A percentile compares a stretch with the other conserved stretches of the same genome.
phyloP scores from a whole-genome alignment of 1,140 invertebrate species.

The Bombus breviceps region DNA sequence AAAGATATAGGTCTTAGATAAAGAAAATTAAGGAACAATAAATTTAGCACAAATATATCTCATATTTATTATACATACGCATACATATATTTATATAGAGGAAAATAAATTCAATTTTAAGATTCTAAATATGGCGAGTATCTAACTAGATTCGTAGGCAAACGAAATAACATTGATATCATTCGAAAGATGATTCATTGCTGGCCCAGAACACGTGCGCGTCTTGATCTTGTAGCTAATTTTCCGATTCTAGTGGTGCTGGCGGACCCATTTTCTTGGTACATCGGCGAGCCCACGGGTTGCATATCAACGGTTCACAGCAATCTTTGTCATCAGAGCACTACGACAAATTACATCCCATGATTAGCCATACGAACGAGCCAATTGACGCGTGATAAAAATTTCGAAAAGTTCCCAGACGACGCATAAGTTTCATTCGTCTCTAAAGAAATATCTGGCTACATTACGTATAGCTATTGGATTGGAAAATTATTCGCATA shows the following conservation, averaged over 20 bases:
- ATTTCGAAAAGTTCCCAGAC: conserved; percentile 3
- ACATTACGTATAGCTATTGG: not conserved
- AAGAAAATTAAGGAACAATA: too few species aligned
- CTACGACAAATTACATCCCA: conserved; percentile 26
- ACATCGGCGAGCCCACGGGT: conserved; percentile 51
- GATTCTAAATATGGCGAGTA: not conserved
- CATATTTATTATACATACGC: not conserved
- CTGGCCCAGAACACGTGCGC: not conserved
- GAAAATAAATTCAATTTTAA: not conserved
- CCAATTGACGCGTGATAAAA: not conserved
- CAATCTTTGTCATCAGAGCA: conserved; percentile 46
- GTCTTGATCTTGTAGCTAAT: too few species aligned
- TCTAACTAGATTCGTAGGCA: not conserved
- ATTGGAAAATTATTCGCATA: not conserved
- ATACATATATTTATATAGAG: not conserved
- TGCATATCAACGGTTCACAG: conserved; percentile 46
- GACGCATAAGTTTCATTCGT: not conserved
- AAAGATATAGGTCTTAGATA: too few species aligned
- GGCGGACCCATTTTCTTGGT: conserved; percentile 15
- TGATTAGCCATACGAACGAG: conserved; percentile 5
- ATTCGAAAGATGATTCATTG: conserved; percentile 6
- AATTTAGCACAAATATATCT: too few species aligned
- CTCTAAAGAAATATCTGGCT: not conserved
- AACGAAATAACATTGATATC: not conserved
- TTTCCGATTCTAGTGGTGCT: too few species aligned